These are phyloP conservation scores for Conopomorpha cramerella DNA, from an alignment of 1,140 invertebrate genomes.

Conservation along the genomic window DNA sequence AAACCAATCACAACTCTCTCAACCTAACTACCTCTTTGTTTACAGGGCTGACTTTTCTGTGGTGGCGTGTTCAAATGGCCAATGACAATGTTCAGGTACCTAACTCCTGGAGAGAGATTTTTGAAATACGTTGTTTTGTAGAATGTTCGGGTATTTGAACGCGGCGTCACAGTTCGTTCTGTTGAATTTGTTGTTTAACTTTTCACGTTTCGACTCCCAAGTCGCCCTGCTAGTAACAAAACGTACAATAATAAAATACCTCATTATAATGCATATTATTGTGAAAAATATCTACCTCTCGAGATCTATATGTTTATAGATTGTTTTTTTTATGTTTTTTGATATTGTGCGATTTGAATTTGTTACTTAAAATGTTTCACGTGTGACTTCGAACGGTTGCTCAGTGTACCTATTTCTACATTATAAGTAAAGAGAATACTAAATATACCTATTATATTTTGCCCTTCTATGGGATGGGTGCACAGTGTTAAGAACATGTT, in stretches of 20 bases:
- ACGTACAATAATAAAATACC: constrained; percentile 46
- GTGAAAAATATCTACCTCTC: constrained; percentile 54
- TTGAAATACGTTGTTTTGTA: too few relatives aligned
- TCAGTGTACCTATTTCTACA: constrained; percentile 35
- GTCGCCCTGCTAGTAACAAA: not conserved
- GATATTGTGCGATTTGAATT: constrained; percentile 45
- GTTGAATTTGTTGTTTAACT: constrained; percentile 19
- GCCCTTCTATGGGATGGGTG: too few relatives aligned
- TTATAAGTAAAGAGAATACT: constrained; percentile 35
- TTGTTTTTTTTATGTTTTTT: constrained; percentile 46
- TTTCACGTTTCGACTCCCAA: not conserved
- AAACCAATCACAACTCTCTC: constrained; percentile 9
- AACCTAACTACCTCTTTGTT: constrained; percentile 44
- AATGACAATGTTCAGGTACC: too few relatives aligned
- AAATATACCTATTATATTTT: constrained; percentile 29
- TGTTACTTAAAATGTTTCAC: constrained; percentile 52
- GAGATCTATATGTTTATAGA: constrained; percentile 56
- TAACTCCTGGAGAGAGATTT: too few relatives aligned
- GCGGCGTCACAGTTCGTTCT: constrained; percentile 17
- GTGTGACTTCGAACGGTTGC: constrained; percentile 44
- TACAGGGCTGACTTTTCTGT: constrained; percentile 6
- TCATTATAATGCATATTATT: constrained; percentile 51
- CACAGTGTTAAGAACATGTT: too few relatives aligned
- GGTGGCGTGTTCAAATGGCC: too few relatives aligned
- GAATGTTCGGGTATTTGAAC: too few relatives aligned